Evolutionary conservation across 2,113 vertebrate genomes (phyloP).

Genomic region (Catagonus wagneri): DNA sequence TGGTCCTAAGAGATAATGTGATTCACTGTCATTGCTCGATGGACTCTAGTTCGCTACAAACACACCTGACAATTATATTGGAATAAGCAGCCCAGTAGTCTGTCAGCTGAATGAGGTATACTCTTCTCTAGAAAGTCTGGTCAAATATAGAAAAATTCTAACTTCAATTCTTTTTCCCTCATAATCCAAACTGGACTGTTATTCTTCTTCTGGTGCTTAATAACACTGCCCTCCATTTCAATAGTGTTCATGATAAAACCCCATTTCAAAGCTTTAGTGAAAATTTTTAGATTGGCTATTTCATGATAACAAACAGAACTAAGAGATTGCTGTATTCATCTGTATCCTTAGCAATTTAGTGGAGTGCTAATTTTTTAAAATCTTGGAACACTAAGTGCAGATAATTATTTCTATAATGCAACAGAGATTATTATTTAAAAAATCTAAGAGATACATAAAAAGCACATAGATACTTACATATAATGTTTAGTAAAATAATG

Average conservation of each 20-base stretch:
- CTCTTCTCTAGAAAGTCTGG: not conserved
- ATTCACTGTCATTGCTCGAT: not conserved
- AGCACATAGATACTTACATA: not conserved
- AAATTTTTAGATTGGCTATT: not conserved
- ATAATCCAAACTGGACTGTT: not conserved
- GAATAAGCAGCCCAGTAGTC: not conserved
- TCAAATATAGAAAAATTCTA: not conserved
- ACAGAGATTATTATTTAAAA: not conserved
- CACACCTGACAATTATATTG: not conserved
- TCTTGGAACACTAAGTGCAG: not conserved
- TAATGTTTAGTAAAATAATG: not conserved
- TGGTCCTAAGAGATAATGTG: not conserved
- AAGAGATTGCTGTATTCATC: not conserved
- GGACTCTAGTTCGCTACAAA: not conserved
- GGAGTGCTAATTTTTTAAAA: not conserved
- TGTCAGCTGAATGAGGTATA: not conserved
- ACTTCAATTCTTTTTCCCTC: not conserved
- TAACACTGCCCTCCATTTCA: not conserved
- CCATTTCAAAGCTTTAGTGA: conserved; percentile 31
- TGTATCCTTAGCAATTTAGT: not conserved
- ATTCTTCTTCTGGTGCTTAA: not conserved
- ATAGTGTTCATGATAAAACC: not conserved
- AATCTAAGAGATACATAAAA: not conserved
- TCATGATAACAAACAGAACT: conserved; percentile 15
- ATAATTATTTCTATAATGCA: conserved; percentile 20